These are phyloP conservation scores for Andricus grossulariae DNA, from an alignment of 1,140 invertebrate species.

Conservation along the genomic window DNA sequence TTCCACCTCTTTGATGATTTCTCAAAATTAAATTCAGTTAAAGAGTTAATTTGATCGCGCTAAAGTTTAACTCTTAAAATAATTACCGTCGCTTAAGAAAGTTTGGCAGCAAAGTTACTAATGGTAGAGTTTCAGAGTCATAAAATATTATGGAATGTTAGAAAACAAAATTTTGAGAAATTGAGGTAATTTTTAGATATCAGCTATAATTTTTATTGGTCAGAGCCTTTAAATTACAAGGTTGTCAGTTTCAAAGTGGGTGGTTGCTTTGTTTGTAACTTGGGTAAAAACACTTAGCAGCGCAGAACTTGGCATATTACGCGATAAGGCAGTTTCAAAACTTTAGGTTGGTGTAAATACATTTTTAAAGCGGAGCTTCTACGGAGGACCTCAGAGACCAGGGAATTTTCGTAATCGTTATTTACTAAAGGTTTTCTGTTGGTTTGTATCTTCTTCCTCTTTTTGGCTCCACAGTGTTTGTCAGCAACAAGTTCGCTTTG, in stretches of 20 bases:
- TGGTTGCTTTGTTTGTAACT: background rate
- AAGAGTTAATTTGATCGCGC: too few relatives aligned
- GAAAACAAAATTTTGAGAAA: background rate
- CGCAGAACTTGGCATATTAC: too few relatives aligned
- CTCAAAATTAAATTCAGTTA: too few relatives aligned
- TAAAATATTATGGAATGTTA: too few relatives aligned
- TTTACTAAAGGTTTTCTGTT: conserved; percentile 23
- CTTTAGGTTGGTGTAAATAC: background rate
- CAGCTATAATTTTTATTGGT: background rate
- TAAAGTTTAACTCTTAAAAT: too few relatives aligned
- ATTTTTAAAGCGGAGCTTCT: conserved; percentile 10
- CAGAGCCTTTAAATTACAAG: background rate
- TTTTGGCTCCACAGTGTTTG: background rate
- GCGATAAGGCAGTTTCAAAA: background rate
- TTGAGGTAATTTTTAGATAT: background rate
- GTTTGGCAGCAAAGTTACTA: too few relatives aligned
- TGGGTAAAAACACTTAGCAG: background rate
- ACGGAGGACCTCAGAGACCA: background rate
- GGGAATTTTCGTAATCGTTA: conserved; percentile 23
- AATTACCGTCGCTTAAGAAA: too few relatives aligned
- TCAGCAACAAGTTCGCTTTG: conserved; percentile 26
- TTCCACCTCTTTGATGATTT: too few relatives aligned
- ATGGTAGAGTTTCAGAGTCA: too few relatives aligned
- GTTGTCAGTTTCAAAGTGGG: background rate
- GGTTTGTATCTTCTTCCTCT: conserved; percentile 1